A percentile compares a stretch with the other conserved stretches of the same genome.
These are phyloP conservation scores for Sebastolobus alascanus DNA, from an alignment of 2,797 vertebrate genomes.

Conservation along the genomic window DNA sequence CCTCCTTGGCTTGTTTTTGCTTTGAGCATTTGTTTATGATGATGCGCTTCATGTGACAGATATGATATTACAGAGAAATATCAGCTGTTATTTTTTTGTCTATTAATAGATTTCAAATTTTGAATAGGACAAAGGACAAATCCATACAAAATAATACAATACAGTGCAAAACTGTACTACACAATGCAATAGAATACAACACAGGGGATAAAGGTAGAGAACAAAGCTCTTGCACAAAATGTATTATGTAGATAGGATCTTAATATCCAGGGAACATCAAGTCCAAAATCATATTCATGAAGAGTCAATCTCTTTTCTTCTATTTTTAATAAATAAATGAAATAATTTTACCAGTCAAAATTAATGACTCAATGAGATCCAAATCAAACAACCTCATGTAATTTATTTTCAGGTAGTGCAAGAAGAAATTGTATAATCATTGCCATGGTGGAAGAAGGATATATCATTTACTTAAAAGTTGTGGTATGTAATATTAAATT, in stretches of 20 bases:
- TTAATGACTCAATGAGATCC: not conserved
- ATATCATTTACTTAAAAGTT: not conserved
- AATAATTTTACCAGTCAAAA: not conserved
- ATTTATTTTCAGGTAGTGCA: not conserved
- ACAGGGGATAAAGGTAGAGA: not conserved
- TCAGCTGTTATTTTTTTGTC: not conserved
- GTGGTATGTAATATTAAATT: not conserved
- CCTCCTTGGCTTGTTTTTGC: slow-evolving; percentile 24
- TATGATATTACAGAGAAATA: slow-evolving; percentile 4
- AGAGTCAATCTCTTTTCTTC: not conserved
- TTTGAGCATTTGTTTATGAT: slow-evolving; percentile 23
- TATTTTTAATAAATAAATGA: not conserved
- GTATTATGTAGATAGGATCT: not conserved
- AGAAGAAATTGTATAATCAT: not conserved
- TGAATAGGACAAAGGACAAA: not conserved
- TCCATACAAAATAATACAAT: not conserved
- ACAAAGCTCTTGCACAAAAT: not conserved
- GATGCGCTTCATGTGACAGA: slow-evolving; percentile 17
- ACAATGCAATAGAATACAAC: not conserved
- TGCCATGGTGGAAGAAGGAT: not conserved
- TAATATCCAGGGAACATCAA: not conserved
- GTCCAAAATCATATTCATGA: not conserved
- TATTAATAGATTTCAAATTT: slow-evolving; percentile 4
- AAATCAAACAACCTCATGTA: not conserved
- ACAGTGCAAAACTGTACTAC: not conserved